These are phyloP conservation scores for Chrosomus eos DNA, from an alignment of 2,797 vertebrate genomes.

Conservation along the genomic window DNA sequence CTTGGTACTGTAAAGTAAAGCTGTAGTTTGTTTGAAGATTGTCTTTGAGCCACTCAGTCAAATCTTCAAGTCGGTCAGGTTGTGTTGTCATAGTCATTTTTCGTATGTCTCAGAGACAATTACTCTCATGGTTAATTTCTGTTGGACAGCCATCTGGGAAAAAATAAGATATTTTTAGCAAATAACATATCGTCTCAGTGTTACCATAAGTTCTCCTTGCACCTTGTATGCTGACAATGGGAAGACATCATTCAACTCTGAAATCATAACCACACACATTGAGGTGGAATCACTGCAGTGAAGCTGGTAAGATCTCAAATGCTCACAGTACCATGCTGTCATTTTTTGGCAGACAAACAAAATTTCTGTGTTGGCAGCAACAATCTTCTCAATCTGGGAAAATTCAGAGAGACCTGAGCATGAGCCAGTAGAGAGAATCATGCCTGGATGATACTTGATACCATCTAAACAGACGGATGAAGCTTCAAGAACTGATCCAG, in stretches of 20 bases:
- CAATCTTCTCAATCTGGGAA: constrained; percentile 55
- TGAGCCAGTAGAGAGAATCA: constrained; percentile 56
- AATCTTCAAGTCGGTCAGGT: constrained; percentile 51
- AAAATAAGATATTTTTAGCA: constrained; percentile 15
- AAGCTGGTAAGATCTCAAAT: neutral
- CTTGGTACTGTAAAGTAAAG: constrained; percentile 48
- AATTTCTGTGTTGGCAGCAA: constrained; percentile 49
- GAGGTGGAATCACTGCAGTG: neutral
- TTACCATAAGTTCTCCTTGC: constrained; percentile 13
- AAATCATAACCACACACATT: neutral
- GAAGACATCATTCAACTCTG: constrained; percentile 19
- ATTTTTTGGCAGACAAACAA: constrained; percentile 52
- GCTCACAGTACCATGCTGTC: neutral
- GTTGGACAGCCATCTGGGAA: constrained; percentile 48
- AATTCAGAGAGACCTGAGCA: constrained; percentile 57
- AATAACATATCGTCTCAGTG: neutral
- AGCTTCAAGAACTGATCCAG: constrained; percentile 30
- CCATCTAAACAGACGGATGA: constrained; percentile 55
- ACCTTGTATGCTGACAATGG: constrained; percentile 19
- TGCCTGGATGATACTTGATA: constrained; percentile 50
- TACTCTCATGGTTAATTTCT: constrained; percentile 51
- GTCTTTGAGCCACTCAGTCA: constrained; percentile 50
- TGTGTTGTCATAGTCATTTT: constrained; percentile 35
- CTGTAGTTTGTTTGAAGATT: constrained; percentile 30
- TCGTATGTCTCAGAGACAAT: constrained; percentile 47